phyloP scores from a whole-genome alignment of 1,140 invertebrate genomes.

The Euglossa dilemma region DNA sequence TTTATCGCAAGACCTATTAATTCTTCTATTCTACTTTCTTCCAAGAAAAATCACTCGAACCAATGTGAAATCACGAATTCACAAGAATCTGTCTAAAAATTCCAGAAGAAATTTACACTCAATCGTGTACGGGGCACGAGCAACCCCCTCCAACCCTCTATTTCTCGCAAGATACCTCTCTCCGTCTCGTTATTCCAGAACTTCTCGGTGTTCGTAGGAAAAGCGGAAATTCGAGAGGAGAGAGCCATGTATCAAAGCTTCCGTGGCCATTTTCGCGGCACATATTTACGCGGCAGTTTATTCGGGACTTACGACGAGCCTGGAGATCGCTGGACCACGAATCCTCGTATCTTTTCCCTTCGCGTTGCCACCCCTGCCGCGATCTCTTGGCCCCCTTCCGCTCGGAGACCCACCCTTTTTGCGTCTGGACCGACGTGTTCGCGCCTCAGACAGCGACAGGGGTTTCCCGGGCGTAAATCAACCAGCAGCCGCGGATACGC shows the following conservation, averaged over 20 bases:
- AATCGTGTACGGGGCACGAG: too few species aligned
- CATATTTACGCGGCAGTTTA: slow-evolving; percentile 3
- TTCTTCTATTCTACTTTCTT: too few species aligned
- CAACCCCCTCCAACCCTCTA: too few species aligned
- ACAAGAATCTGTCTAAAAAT: too few species aligned
- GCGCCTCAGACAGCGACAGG: not conserved
- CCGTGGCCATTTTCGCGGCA: not conserved
- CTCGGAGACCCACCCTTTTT: not conserved
- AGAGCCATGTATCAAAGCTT: not conserved
- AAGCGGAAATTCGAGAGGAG: not conserved
- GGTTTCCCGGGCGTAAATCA: not conserved
- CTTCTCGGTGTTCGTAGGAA: not conserved
- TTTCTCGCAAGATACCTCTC: not conserved
- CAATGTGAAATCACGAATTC: too few species aligned
- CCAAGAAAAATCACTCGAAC: too few species aligned
- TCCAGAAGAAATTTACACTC: too few species aligned
- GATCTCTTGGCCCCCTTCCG: not conserved
- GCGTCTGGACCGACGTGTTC: not conserved
- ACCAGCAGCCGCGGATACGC: not conserved
- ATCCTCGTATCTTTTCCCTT: not conserved
- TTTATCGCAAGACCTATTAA: too few species aligned
- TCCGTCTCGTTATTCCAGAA: not conserved
- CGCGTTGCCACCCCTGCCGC: not conserved
- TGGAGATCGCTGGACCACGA: not conserved
- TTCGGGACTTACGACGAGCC: not conserved